Conservation (phyloP, 2,888 invertebrate genomes). For the Autographa gamma region DNA sequence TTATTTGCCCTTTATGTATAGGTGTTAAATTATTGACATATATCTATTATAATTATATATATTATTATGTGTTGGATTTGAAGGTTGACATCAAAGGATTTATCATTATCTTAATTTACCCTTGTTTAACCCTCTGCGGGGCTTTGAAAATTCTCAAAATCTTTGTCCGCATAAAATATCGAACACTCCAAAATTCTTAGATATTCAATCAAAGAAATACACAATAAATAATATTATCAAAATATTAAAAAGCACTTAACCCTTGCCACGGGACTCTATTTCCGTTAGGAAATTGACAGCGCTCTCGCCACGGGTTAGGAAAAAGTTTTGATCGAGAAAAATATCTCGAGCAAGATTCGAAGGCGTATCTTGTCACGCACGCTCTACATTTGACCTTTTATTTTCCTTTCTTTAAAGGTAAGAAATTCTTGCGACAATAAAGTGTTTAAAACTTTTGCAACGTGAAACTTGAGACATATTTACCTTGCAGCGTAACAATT, state of each 20-base stretch:
- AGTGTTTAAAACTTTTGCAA: slow-evolving; percentile 39
- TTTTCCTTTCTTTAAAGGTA: slow-evolving; percentile 45
- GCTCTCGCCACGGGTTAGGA: slow-evolving; percentile 51
- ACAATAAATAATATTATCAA: slow-evolving; percentile 4
- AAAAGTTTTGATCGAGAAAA: slow-evolving; percentile 60
- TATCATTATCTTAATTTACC: too few relatives aligned
- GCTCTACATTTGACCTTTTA: slow-evolving; percentile 46
- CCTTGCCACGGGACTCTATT: slow-evolving; percentile 60
- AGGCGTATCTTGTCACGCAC: slow-evolving; percentile 64
- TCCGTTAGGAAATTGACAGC: slow-evolving; percentile 69
- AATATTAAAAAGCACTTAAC: slow-evolving; percentile 24
- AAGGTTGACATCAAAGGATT: too few relatives aligned
- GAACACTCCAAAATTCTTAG: neutral
- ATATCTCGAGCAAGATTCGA: slow-evolving; percentile 56
- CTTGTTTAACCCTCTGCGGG: neutral
- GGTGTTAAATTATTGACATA: too few relatives aligned
- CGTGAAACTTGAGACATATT: slow-evolving; percentile 5
- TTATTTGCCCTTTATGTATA: too few relatives aligned
- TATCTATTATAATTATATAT: too few relatives aligned
- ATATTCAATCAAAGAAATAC: slow-evolving; percentile 14
- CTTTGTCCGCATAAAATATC: too few relatives aligned
- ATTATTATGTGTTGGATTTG: too few relatives aligned
- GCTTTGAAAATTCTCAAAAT: too few relatives aligned
- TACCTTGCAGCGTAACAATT: neutral
- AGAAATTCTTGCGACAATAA: slow-evolving; percentile 31